Evolutionary conservation across 1,140 invertebrate genomes (phyloP), one percentile per base, ranked within the genome.

Genomic region (Ostrea edulis): DNA sequence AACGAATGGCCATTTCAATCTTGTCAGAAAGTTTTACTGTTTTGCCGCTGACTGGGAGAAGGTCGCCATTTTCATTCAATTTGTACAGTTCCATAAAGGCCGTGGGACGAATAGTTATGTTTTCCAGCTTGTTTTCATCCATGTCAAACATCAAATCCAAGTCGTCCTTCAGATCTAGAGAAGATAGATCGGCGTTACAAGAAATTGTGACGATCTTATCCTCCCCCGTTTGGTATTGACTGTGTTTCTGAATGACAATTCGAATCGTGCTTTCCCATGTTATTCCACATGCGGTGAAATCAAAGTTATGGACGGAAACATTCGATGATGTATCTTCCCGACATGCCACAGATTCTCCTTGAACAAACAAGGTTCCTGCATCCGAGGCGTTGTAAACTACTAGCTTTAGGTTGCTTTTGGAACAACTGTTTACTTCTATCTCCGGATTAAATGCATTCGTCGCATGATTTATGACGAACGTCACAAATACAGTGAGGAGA

Each of bases 221-320:
- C 2, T 88, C 87, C 3, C 89, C 89, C 7, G 89, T 90, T 87
- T 90, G 89, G 52, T 90, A 90, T 20, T 84, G n/a, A 5, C 87
- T 52, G 7, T 88, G 86, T 86, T 88, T 90, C 83, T 90, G 89
- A 8, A 90, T 53, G 1, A 90, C 81, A 25, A 90, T 68, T 44
- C 88, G 86, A 62, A 90, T 54, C 2, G n/a, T 84, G 20, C n/a
- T 25, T 85, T 84, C 86, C 89, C 86, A 89, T 55, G n/a, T 12
- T 53, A 89, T 87, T 17, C 81, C 83, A 65, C 89, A 89, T 11
- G 83, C 65, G 44, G 17, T 29, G 77, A 87, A 87, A 55, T 82
- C 84, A 68, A 89, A 87, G 22, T 62, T 53, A 55, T 87, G 77
- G 0, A 82, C 8, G 22, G 86, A 85, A 0, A 44, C 22, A 1